phyloP scores from a whole-genome alignment of 2,797 vertebrate genomes.

The Nasua narica region DNA sequence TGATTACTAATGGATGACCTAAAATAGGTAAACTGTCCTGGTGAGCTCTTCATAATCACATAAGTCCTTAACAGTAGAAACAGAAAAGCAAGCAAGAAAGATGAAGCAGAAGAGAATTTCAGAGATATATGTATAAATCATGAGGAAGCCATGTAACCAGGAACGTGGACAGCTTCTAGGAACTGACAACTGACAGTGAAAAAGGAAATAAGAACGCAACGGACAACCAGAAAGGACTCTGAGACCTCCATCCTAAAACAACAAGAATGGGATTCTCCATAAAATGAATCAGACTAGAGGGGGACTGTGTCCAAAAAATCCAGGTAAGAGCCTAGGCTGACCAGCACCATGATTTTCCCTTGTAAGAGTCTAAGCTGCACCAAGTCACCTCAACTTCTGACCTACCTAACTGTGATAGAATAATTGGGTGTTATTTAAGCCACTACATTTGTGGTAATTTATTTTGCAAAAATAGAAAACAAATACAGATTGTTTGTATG shows the following conservation, averaged over 20 bases:
- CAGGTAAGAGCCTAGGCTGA: not conserved
- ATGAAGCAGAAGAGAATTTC: constrained; percentile 27
- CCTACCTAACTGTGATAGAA: not conserved
- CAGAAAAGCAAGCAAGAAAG: not conserved
- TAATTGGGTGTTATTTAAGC: not conserved
- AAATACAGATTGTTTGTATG: not conserved
- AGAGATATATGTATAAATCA: not conserved
- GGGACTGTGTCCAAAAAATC: not conserved
- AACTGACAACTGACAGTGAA: not conserved
- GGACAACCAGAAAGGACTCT: not conserved
- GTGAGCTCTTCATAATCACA: not conserved
- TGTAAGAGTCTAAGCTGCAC: not conserved
- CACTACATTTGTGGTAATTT: not conserved
- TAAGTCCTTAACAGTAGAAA: not conserved
- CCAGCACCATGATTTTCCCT: not conserved
- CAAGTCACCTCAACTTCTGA: not conserved
- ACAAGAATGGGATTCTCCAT: not conserved
- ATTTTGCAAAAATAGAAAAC: not conserved
- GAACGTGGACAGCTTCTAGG: too few species aligned
- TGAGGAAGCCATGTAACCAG: rapidly evolving
- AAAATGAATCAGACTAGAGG: not conserved
- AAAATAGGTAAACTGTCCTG: not conserved
- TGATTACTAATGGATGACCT: not conserved
- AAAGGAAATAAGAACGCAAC: not conserved
- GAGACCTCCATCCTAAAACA: not conserved